Base-by-base conservation (phyloP, 1,140 invertebrate genomes). In the Argopecten irradians region DNA sequence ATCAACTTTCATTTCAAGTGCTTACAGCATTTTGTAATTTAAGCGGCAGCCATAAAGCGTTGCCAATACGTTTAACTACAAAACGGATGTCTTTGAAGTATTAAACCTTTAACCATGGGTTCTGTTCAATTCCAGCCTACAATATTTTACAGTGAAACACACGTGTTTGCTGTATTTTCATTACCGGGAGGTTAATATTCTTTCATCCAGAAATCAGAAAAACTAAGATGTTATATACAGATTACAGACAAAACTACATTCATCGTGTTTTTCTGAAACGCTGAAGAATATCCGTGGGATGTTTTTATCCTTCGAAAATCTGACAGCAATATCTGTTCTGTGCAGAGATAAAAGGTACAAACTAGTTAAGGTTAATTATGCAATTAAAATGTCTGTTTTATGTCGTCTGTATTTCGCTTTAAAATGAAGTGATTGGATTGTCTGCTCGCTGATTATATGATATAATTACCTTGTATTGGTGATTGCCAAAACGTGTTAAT, bases 141-240 rank as follows among this genome's bases (percentile, higher is more conserved):
- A 71, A 71, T 39, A 39, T 7, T 71, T 71, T 71, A 71, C 55
- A 2, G 55, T 22, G 28, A 71, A 71, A 71, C 55, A 28, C 55
- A 28, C 55, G 28, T 71, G 55, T 71, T 46, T 71, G 55, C 28
- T 16, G n/a, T 8, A 71, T 28, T 28, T 71, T 71, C 28, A 71
- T 16, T 8, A 71, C 55, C 5, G 16, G 16, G 16, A 71, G 55
- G 55, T 71, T 71, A 71, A 71, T 71, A 28, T 71, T 71, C 22
- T 71, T 71, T 71, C 55, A 71, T 71, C 55, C 55, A 71, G 55
- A 71, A 71, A 22, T 71, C n/a, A 71, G 55, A 71, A 71, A 28
- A 28, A 71, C 55, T n/a, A n/a, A 71, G 55, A 71, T 71, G 22
- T 16, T 71, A 71, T 28, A 71, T 71, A 71, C 8, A 71, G 55